Evolutionary conservation across 2,113 vertebrate genomes (phyloP), one percentile per base, ranked within the genome.

Genomic region (Ovis canadensis): DNA sequence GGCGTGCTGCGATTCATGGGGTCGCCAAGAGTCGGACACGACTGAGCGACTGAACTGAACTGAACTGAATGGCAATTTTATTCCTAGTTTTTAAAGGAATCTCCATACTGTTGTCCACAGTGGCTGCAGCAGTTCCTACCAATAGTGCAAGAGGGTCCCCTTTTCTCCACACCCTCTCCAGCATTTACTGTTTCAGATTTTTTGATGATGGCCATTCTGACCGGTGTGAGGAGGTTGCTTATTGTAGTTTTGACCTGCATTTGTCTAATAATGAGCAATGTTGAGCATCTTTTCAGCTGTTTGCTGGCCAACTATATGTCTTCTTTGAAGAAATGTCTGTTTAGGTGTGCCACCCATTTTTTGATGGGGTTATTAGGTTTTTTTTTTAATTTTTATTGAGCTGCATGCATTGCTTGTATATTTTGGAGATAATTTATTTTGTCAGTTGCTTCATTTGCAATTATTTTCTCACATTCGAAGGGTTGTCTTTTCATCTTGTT

Each of bases 371-470:
- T 40, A 6, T 40, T 71, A 21, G 9, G 2, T 54, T 55, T 17
- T 54, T 54, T 14, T 31, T 67, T 67, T 2, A 45, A 19, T 67
- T 71, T 21, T n/a, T 5, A 71, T 71, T 71, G n/a, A 71, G 64
- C n/a, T 36, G n/a, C n/a, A 21, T 71, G 64, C 5, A 2, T 71
- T 71, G n/a, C n/a, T 71, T 71, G 9, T 71, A 71, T 71, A 71
- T 71, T 71, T 36, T 71, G 64, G 64, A 71, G 64, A 71, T 71
- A 71, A 71, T 71, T n/a, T 71, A n/a, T n/a, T 71, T 71, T 71
- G n/a, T 36, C n/a, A 71, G 64, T 36, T 19, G 17, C 64, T 71
- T 71, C 17, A 71, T 71, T 71, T 67, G 64, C 33, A 71, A 71
- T 36, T 71, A 71, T 36, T 71, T 71, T 71, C 19, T 71, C n/a